Evolutionary conservation across 2,113 vertebrate genomes (phyloP).

Genomic region (Silurus meridionalis): DNA sequence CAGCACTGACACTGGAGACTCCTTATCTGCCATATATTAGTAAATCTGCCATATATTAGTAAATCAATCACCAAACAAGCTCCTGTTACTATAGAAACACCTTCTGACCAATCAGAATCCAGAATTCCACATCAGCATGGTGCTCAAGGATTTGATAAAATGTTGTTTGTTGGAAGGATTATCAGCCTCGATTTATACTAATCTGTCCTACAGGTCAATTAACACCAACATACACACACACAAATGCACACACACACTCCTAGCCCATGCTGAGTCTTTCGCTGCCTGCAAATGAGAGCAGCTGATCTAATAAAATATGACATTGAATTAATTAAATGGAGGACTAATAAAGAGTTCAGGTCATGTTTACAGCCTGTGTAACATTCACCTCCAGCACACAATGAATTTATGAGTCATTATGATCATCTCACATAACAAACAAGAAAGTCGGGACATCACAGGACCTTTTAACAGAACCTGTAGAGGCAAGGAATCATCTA

Average conservation of each 20-base stretch:
- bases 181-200: conserved; percentile 33
- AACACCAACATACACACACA: conserved; percentile 2
- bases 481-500: not conserved
- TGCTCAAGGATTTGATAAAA: conserved; percentile 31
- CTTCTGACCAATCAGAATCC: not conserved
- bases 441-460: not conserved
- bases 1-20: conserved; percentile 5
- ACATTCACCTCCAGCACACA: not conserved
- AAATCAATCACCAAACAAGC: not conserved
- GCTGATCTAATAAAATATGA: conserved; percentile 35
- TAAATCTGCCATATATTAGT: not conserved
- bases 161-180: conserved; percentile 37
- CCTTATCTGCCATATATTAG: not conserved
- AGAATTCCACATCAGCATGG: not conserved
- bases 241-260: conserved; percentile 4
- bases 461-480: not conserved
- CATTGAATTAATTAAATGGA: conserved; percentile 25
- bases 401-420: conserved; percentile 5
- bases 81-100: not conserved
- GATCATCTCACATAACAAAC: not conserved
- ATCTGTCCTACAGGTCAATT: conserved; percentile 47
- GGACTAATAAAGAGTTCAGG: conserved; percentile 34
- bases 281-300: conserved; percentile 20
- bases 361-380: conserved; percentile 8
- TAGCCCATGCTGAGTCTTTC: conserved; percentile 1